phyloP scores from a whole-genome alignment of 2,888 invertebrate species.

The Brenthis daphne region DNA sequence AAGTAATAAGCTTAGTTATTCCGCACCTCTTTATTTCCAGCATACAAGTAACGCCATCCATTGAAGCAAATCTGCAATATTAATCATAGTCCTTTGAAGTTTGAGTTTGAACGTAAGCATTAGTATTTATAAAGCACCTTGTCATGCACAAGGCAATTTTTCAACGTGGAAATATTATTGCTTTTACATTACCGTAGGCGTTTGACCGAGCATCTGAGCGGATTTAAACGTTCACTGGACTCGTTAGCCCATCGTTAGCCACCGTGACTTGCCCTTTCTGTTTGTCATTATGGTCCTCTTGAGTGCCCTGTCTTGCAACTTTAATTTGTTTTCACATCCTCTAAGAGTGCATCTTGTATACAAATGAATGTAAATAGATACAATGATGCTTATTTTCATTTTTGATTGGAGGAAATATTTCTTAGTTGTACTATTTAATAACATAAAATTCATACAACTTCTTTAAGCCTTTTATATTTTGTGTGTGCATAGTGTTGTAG shows the following conservation, averaged over 20 bases:
- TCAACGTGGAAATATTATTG: conserved; percentile 41
- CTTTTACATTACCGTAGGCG: conserved; percentile 43
- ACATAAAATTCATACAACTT: too few species aligned
- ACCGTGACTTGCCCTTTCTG: conserved; percentile 68
- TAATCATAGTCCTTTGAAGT: conserved; percentile 2
- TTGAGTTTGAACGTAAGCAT: conserved; percentile 11
- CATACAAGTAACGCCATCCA: conserved; percentile 32
- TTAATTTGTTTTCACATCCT: conserved; percentile 78
- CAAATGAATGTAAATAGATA: conserved; percentile 26
- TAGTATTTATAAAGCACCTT: conserved; percentile 32
- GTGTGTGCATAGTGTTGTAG: too few species aligned
- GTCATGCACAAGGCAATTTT: conserved; percentile 43
- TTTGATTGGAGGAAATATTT: conserved; percentile 15
- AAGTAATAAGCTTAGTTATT: neutral
- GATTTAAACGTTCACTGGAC: conserved; percentile 49
- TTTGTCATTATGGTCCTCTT: conserved; percentile 57
- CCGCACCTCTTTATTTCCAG: neutral
- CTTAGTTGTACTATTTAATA: neutral
- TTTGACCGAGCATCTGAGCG: conserved; percentile 45
- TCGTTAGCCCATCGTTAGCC: conserved; percentile 64
- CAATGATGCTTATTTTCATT: conserved; percentile 12
- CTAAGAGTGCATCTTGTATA: conserved; percentile 40
- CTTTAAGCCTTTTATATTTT: too few species aligned
- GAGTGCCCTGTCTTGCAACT: conserved; percentile 65
- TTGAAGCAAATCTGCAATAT: conserved; percentile 16